Percentiles rank a stretch among this genome's conserved stretches.
Conservation (phyloP, 1,140 invertebrate genomes). For the Ceratitis capitata region DNA sequence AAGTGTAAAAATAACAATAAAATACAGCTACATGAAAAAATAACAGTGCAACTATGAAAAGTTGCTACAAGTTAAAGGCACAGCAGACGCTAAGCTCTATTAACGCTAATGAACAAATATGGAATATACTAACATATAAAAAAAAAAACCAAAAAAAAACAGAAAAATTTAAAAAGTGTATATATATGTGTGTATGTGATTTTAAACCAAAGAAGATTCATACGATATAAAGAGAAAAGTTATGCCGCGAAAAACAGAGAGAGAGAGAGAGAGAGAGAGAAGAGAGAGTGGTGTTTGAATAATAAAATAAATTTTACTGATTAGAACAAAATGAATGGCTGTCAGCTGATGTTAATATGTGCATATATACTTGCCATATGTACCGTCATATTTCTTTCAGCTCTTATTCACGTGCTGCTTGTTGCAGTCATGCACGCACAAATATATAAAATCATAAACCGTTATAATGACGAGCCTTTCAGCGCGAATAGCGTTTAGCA, state of each 20-base stretch:
- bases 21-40: background rate
- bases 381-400: background rate
- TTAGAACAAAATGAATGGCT: background rate
- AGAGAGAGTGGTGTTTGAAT: too few species aligned
- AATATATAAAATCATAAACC: background rate
- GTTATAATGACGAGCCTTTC: constrained; percentile 2
- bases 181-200: background rate
- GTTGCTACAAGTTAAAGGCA: background rate
- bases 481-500: constrained; percentile 1
- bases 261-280: too few species aligned
- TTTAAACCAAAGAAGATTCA: too few species aligned
- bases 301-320: background rate
- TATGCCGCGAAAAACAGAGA: too few species aligned
- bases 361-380: too few species aligned
- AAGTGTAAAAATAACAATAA: background rate
- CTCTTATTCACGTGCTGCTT: background rate
- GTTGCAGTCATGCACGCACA: background rate
- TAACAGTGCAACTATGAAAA: background rate
- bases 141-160: background rate
- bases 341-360: background rate
- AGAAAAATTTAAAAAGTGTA: too few species aligned
- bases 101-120: constrained; percentile 12
- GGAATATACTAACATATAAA: background rate
- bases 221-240: too few species aligned
- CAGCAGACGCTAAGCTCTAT: constrained; percentile 30